Percentiles rank a stretch among this genome's conserved stretches.
Evolutionary conservation across 2,888 invertebrate species (phyloP).

Genomic region (Salticus scenicus): DNA sequence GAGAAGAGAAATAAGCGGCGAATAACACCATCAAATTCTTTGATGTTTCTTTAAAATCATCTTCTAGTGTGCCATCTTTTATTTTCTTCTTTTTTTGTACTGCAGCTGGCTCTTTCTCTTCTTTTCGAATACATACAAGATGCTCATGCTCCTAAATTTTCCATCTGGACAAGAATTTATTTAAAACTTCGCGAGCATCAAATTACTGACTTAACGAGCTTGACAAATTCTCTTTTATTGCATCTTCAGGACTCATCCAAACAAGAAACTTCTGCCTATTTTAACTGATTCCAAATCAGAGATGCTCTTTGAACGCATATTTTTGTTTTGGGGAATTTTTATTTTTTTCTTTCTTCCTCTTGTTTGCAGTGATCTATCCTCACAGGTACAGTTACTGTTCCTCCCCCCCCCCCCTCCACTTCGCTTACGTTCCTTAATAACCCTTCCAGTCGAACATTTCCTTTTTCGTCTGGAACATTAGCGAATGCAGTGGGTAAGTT

Average conservation of each 20-base stretch:
- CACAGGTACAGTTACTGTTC: slow-evolving; percentile 26
- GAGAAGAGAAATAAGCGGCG: background rate
- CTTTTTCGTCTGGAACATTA: slow-evolving; percentile 36
- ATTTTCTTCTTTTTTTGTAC: no score
- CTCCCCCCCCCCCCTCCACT: slow-evolving; percentile 23
- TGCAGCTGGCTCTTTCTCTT: background rate
- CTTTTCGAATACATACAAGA: background rate
- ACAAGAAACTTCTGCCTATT: slow-evolving; percentile 45
- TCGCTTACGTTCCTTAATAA: slow-evolving; percentile 58
- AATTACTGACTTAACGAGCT: slow-evolving; percentile 59
- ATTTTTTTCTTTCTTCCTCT: background rate
- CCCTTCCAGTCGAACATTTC: background rate
- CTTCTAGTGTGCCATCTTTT: background rate
- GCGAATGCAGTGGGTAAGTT: slow-evolving; percentile 41
- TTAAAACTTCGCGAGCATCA: slow-evolving; percentile 38
- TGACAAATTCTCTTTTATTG: slow-evolving; percentile 32
- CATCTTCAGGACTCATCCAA: background rate
- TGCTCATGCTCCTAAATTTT: background rate
- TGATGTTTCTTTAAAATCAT: background rate
- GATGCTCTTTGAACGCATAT: slow-evolving; percentile 53
- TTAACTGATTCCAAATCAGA: slow-evolving; percentile 21
- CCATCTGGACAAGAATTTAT: background rate
- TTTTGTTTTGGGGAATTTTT: background rate
- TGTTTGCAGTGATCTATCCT: background rate
- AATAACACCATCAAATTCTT: background rate